These are phyloP conservation scores for Sinocyclocheilus grahami DNA, from an alignment of 2,113 vertebrate genomes.

Conservation along the genomic window DNA sequence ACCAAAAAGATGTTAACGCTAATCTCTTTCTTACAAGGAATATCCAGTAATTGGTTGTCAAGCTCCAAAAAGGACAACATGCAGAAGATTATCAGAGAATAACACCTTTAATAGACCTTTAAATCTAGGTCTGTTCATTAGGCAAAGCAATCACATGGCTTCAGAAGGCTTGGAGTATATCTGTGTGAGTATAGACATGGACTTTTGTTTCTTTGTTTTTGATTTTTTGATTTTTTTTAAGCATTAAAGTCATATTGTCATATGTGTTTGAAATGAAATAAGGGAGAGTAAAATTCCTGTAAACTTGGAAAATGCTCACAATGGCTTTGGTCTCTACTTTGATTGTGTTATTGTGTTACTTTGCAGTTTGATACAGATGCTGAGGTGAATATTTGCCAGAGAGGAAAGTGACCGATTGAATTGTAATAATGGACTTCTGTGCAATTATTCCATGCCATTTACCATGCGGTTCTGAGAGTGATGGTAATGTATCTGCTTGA, in stretches of 20 bases:
- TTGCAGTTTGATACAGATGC: neutral
- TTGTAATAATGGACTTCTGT: neutral
- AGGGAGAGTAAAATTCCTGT: neutral
- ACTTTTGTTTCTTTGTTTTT: neutral
- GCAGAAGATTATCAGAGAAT: neutral
- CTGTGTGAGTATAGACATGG: neutral
- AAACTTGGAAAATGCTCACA: neutral
- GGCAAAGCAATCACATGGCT: neutral
- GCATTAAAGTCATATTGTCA: neutral
- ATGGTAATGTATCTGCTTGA: neutral
- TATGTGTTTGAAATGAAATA: neutral
- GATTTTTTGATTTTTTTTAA: neutral
- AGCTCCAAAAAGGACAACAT: neutral
- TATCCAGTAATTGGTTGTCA: neutral
- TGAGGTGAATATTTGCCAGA: neutral
- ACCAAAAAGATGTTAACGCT: neutral
- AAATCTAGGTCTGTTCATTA: neutral
- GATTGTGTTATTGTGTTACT: neutral
- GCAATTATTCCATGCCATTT: conserved; percentile 36
- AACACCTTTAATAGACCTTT: neutral
- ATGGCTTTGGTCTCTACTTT: neutral
- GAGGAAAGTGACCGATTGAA: neutral
- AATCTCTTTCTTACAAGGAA: neutral
- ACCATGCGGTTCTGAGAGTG: neutral
- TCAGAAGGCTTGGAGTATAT: neutral